Evolutionary conservation across 2,888 invertebrate genomes (phyloP), one percentile per base, ranked within the genome.

Genomic region (Kuschelorhynchus macadamiae): DNA sequence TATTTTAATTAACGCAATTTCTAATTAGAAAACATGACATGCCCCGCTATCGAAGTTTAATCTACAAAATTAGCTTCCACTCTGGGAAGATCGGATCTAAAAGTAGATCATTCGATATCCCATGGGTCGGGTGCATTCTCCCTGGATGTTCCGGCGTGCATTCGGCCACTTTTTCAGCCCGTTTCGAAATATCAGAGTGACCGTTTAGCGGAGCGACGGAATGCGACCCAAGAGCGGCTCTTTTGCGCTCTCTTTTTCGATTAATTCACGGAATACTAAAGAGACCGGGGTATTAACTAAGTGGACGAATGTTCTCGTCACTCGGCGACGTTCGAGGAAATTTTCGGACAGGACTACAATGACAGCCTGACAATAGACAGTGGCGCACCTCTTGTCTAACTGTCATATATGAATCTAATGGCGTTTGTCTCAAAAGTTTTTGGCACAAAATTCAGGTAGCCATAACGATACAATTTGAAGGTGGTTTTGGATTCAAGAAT

Each of bases 231-330:
- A 74, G 75, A 81, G 79, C 81, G 81, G 81, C 77, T 75, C 79
- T 80, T 80, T 83, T 81, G 79, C 76, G 78, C 78, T 78, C 81
- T 81, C 80, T 82, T 82, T 83, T 83, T 82, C 81, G 81, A 82
- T 83, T 82, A 82, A 83, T 83, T 82, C 82, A 80, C 73, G 76
- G 83, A 82, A 83, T 83, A 83, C 82, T 83, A 83, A 83, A 82
- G 81, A 83, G 81, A 74, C 70, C 77, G 76, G 77, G 76, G 80
- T 80, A 82, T 81, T 80, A 81, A 81, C 81, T 81, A 81, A 81
- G 79, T 78, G 80, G 80, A 81, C 78, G 78, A 80, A 79, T 81
- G 81, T 81, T 81, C 80, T 79, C 80, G 79, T 79, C 80, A 80
- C 80, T 79, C 59, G 73, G 72, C 67, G 62, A 30, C 25, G 42